These are phyloP conservation scores for Poeciliopsis turneri DNA, from an alignment of 2,797 vertebrate species.

Conservation along the genomic window DNA sequence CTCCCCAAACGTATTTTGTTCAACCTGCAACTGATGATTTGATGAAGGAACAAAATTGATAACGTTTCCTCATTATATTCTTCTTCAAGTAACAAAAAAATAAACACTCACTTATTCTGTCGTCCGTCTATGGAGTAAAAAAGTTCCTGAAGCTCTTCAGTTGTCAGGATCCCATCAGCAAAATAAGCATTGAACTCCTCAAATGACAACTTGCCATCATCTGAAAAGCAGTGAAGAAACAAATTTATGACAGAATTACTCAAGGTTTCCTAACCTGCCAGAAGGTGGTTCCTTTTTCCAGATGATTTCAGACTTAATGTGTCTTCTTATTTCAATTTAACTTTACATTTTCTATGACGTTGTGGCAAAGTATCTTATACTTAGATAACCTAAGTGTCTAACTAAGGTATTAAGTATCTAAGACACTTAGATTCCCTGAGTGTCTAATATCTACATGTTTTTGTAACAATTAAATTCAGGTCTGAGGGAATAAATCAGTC, in stretches of 20 bases:
- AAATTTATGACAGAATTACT: not conserved
- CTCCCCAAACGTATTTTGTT: constrained; percentile 31
- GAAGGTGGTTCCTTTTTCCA: not conserved
- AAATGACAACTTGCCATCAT: constrained; percentile 96
- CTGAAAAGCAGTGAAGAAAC: constrained; percentile 70
- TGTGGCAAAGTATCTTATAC: not conserved
- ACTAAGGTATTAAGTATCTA: no score
- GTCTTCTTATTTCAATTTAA: not conserved
- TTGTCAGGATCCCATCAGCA: constrained; percentile 92
- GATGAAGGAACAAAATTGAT: constrained; percentile 11
- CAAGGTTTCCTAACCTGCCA: not conserved
- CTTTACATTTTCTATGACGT: not conserved
- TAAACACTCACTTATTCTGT: constrained; percentile 86
- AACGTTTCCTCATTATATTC: not conserved
- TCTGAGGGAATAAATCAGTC: not conserved
- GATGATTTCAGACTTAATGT: not conserved
- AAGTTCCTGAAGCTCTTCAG: constrained; percentile 90
- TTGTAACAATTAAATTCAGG: not conserved
- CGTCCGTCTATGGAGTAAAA: constrained; percentile 90
- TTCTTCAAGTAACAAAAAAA: not conserved
- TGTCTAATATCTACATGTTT: not conserved
- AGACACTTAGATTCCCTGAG: not conserved
- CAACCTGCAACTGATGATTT: constrained; percentile 30
- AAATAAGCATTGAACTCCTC: constrained; percentile 98
- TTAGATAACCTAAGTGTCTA: not conserved